Evolutionary conservation across 1,140 invertebrate genomes (phyloP).

Genomic region (Drosophila asahinai): DNA sequence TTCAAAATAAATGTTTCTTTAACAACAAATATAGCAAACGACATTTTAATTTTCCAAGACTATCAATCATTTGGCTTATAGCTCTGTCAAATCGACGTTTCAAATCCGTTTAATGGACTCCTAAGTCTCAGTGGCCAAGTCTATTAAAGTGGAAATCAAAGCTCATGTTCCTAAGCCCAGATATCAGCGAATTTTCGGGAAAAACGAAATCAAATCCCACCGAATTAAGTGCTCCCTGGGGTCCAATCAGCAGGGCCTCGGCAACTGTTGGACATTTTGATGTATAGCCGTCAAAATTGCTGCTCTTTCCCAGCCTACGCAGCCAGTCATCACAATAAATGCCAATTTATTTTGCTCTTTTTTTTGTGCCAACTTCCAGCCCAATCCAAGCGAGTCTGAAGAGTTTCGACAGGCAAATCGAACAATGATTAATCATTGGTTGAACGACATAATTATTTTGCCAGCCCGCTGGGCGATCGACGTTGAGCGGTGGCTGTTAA

Average conservation of each 20-base stretch:
- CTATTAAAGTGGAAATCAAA: conserved; percentile 29
- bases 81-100: not conserved
- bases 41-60: not conserved
- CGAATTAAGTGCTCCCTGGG: conserved; percentile 63
- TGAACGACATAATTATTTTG: conserved; percentile 72
- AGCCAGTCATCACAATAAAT: conserved; percentile 64
- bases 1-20: not conserved
- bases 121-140: conserved; percentile 10
- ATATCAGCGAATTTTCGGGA: conserved; percentile 6
- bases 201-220: conserved; percentile 28
- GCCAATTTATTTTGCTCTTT: conserved; percentile 66
- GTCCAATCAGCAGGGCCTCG: conserved; percentile 51
- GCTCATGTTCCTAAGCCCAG: conserved; percentile 16
- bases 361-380: conserved; percentile 22
- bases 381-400: conserved; percentile 1
- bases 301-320: conserved; percentile 4
- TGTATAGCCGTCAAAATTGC: conserved; percentile 41
- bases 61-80: not conserved
- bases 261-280: conserved; percentile 57
- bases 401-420: conserved; percentile 47
- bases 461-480: conserved; percentile 19
- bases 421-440: conserved; percentile 72
- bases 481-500: conserved; percentile 39
- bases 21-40: not conserved
- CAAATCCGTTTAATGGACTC: conserved; percentile 30